phyloP scores from a whole-genome alignment of 2,113 vertebrate genomes.

The Rousettus leschenaultii region DNA sequence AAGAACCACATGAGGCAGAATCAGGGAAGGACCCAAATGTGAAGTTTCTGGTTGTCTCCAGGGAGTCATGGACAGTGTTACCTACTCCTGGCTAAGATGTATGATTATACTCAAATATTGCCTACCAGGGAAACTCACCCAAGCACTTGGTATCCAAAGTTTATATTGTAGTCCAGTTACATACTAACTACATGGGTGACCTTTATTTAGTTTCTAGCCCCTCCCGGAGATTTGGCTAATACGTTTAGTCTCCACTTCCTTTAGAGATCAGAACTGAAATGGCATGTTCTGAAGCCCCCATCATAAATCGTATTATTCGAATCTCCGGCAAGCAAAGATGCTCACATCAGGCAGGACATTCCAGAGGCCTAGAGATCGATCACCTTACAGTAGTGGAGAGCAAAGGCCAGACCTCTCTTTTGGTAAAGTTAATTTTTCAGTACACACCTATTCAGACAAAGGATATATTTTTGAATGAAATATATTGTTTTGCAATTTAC shows the following conservation, averaged over 20 bases:
- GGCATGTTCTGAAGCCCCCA: not conserved
- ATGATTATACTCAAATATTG: not conserved
- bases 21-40: not conserved
- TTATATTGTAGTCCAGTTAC: not conserved
- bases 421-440: not conserved
- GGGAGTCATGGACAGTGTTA: not conserved
- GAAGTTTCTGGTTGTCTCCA: not conserved
- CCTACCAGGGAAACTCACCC: not conserved
- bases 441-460: not conserved
- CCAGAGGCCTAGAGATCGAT: not conserved
- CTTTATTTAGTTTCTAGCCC: not conserved
- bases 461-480: not conserved
- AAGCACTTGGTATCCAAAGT: not conserved
- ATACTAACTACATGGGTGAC: not conserved
- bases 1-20: not conserved
- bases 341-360: not conserved
- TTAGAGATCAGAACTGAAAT: not conserved
- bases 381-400: not conserved
- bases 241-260: not conserved
- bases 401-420: not conserved
- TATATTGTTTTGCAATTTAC: not conserved
- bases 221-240: not conserved
- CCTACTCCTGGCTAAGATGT: not conserved
- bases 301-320: not conserved
- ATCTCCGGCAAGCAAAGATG: not conserved